Conservation (phyloP, 1,140 invertebrate genomes). For the Hermetia illucens region DNA sequence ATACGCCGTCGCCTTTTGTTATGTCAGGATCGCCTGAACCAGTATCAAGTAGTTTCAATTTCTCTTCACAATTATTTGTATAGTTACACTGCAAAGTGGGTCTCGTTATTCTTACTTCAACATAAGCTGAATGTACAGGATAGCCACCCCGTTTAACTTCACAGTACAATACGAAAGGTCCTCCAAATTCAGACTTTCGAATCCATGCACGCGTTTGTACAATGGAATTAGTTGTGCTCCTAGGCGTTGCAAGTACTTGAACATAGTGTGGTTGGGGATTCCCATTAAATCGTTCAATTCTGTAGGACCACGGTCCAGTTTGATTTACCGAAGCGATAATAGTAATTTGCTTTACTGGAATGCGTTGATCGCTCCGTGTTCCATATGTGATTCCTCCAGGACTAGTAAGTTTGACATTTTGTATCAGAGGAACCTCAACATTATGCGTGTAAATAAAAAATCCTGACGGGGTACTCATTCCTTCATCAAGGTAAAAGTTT, state of each 20-base stretch:
- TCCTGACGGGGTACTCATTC: constrained; percentile 31
- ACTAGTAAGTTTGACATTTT: constrained; percentile 30
- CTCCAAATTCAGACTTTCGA: constrained; percentile 14
- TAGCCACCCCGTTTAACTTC: constrained; percentile 38
- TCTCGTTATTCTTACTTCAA: constrained; percentile 33
- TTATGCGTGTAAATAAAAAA: constrained; percentile 31
- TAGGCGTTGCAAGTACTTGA: constrained; percentile 36
- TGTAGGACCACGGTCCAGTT: constrained; percentile 42
- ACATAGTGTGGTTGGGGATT: constrained; percentile 42
- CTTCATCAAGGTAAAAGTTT: constrained; percentile 33
- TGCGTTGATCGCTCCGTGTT: constrained; percentile 29
- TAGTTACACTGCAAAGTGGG: constrained; percentile 19
- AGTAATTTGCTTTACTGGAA: constrained; percentile 35
- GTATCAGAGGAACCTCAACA: constrained; percentile 32
- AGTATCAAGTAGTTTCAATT: constrained; percentile 39
- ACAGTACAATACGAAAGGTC: constrained; percentile 33
- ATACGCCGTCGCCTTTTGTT: constrained; percentile 47
- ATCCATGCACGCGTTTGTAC: constrained; percentile 31
- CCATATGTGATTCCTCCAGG: constrained; percentile 31
- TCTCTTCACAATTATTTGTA: constrained; percentile 22
- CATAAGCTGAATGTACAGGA: constrained; percentile 36
- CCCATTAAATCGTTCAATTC: constrained; percentile 37
- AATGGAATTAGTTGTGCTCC: constrained; percentile 22
- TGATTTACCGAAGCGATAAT: constrained; percentile 36
- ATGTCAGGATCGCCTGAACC: constrained; percentile 51